phyloP scores from a whole-genome alignment of 2,113 vertebrate genomes.

The Chaetura pelagica region DNA sequence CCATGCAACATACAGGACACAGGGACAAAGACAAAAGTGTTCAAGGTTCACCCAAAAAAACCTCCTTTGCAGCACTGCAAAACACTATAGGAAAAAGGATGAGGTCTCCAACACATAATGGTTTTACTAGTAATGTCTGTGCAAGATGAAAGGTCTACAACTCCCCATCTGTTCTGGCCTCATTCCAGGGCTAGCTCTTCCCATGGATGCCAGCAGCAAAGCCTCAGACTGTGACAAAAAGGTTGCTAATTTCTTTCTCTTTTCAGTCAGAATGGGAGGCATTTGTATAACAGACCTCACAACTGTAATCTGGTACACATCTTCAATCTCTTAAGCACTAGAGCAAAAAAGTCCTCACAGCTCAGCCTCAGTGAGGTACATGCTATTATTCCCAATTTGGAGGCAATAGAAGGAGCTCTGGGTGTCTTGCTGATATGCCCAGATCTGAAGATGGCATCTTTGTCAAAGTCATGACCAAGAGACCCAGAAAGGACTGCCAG shows the following conservation, averaged over 20 bases:
- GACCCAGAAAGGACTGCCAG: not conserved
- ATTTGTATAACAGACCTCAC: not conserved
- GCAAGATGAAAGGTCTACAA: accelerated
- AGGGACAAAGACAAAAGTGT: not conserved
- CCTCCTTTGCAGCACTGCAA: not conserved
- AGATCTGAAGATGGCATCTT: not conserved
- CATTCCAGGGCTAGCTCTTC: not conserved
- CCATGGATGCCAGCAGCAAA: not conserved
- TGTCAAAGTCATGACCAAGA: not conserved
- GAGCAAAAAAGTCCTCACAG: not conserved
- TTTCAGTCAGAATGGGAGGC: not conserved
- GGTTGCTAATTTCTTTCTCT: not conserved
- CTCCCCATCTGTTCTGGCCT: accelerated
- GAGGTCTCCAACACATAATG: not conserved
- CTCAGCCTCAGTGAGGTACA: accelerated
- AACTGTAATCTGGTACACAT: not conserved
- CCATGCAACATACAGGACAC: accelerated
- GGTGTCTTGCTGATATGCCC: accelerated
- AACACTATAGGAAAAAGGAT: not conserved
- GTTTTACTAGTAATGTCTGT: not conserved
- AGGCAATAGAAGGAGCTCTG: not conserved
- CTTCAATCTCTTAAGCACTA: not conserved
- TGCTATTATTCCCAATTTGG: not conserved
- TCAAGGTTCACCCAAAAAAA: not conserved
- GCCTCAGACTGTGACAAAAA: not conserved